Percentiles rank a stretch among this genome's conserved stretches.
phyloP scores from a whole-genome alignment of 1,140 invertebrate species.

The Cotesia typhae region DNA sequence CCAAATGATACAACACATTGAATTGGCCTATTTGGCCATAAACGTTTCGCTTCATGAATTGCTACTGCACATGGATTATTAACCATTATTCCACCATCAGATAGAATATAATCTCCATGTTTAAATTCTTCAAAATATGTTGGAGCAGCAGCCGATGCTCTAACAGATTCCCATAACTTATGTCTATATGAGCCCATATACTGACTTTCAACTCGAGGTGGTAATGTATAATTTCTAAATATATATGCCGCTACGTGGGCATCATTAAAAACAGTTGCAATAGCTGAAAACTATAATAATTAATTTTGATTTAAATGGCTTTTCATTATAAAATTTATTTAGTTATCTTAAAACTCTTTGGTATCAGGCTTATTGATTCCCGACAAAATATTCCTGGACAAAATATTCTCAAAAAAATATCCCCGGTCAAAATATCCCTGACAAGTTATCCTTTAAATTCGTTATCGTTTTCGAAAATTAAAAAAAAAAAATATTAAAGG shows the following conservation, averaged over 20 bases:
- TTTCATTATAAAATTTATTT: too few species aligned
- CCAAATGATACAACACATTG: conserved; percentile 91
- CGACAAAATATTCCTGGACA: too few species aligned
- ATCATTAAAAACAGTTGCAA: conserved; percentile 85
- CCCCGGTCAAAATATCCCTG: too few species aligned
- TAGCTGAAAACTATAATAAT: conserved; percentile 71
- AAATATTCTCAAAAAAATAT: too few species aligned
- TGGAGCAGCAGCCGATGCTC: conserved; percentile 92
- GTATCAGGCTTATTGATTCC: too few species aligned
- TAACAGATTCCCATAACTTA: conserved; percentile 85
- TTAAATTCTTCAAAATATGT: conserved; percentile 91
- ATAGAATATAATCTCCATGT: conserved; percentile 79
- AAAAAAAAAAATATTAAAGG: too few species aligned
- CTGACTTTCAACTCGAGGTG: conserved; percentile 76
- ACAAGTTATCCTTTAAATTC: too few species aligned
- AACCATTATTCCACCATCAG: conserved; percentile 79
- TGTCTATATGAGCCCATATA: conserved; percentile 82
- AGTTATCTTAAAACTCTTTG: too few species aligned
- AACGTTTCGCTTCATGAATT: conserved; percentile 84
- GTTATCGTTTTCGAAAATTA: too few species aligned
- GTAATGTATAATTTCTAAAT: conserved; percentile 89
- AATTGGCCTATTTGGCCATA: conserved; percentile 83
- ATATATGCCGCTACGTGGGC: conserved; percentile 83
- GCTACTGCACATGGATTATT: conserved; percentile 93
- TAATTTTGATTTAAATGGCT: background rate